Conservation (phyloP, 2,113 vertebrate species). For the Amblyopsis rosae region DNA sequence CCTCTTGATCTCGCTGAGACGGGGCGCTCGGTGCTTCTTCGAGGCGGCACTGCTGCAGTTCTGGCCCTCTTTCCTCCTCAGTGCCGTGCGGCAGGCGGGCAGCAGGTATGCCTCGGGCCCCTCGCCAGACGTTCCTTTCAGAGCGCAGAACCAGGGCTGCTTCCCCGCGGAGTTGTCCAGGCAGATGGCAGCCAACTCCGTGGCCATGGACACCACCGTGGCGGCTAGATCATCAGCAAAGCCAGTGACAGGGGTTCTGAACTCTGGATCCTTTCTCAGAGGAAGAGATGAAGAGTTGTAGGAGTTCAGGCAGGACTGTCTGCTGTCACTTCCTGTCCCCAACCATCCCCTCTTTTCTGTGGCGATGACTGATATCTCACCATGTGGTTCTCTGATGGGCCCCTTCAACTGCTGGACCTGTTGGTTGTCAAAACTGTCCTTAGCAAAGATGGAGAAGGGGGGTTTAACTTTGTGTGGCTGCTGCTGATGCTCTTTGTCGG, state of each 20-base stretch:
- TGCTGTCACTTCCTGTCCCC: constrained; percentile 66
- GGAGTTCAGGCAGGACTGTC: constrained; percentile 69
- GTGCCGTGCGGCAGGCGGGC: constrained; percentile 78
- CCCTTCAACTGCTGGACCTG: constrained; percentile 48
- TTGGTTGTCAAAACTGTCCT: constrained; percentile 57
- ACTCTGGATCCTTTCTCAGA: constrained; percentile 77
- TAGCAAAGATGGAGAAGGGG: constrained; percentile 23
- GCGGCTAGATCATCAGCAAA: constrained; percentile 94
- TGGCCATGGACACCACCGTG: constrained; percentile 98
- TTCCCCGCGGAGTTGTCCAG: constrained; percentile 94
- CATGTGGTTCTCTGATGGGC: constrained; percentile 54
- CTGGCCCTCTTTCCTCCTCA: constrained; percentile 87
- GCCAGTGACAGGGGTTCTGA: constrained; percentile 82
- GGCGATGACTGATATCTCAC: constrained; percentile 54
- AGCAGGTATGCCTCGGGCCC: constrained; percentile 77
- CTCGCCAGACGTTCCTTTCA: constrained; percentile 78
- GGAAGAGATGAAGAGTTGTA: constrained; percentile 55
- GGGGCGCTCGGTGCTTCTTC: constrained; percentile 90
- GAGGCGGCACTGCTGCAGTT: constrained; percentile 58
- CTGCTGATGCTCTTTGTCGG: constrained; percentile 60
- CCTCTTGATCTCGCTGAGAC: constrained; percentile 95
- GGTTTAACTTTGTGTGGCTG: constrained; percentile 42
- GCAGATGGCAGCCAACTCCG: constrained; percentile 96
- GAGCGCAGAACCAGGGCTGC: constrained; percentile 96
- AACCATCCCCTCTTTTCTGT: constrained; percentile 55